These are phyloP conservation scores for Salmo trutta DNA, from an alignment of 2,797 vertebrate genomes.

Conservation along the genomic window DNA sequence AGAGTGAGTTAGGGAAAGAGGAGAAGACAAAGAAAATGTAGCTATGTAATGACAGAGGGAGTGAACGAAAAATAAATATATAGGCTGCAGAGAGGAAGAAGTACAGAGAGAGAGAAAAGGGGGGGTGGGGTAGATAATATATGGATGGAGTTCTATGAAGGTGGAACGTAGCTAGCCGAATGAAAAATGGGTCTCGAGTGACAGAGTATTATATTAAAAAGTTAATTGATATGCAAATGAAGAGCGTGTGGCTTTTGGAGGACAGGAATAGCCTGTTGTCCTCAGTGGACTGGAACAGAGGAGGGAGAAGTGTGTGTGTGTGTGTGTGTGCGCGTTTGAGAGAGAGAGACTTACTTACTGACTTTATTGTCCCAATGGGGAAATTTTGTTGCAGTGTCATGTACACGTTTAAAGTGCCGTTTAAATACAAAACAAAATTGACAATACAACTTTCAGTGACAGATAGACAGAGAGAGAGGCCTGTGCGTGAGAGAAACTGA, in stretches of 20 bases:
- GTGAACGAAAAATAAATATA: background rate
- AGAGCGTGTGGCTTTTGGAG: constrained; percentile 67
- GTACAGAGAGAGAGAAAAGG: no score
- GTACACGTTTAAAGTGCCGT: background rate
- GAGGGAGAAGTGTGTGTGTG: constrained; percentile 32
- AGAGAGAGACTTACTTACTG: background rate
- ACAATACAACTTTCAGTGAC: constrained; percentile 29
- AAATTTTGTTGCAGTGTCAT: constrained; percentile 5
- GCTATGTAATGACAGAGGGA: background rate
- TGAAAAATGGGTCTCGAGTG: constrained; percentile 76
- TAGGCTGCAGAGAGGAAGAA: no score
- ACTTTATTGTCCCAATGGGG: no score
- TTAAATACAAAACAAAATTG: background rate
- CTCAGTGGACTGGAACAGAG: constrained; percentile 70
- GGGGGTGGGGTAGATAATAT: constrained; percentile 12
- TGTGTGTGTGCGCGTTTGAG: background rate
- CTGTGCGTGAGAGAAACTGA: background rate
- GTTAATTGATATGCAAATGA: constrained; percentile 83
- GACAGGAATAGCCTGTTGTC: constrained; percentile 74
- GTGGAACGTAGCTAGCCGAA: constrained; percentile 60
- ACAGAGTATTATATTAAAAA: constrained; percentile 77
- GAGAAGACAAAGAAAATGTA: constrained; percentile 1
- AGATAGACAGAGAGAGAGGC: background rate
- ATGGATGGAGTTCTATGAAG: constrained; percentile 60
- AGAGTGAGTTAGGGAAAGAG: no score